phyloP scores from a whole-genome alignment of 2,113 vertebrate genomes.

The Perca flavescens region DNA sequence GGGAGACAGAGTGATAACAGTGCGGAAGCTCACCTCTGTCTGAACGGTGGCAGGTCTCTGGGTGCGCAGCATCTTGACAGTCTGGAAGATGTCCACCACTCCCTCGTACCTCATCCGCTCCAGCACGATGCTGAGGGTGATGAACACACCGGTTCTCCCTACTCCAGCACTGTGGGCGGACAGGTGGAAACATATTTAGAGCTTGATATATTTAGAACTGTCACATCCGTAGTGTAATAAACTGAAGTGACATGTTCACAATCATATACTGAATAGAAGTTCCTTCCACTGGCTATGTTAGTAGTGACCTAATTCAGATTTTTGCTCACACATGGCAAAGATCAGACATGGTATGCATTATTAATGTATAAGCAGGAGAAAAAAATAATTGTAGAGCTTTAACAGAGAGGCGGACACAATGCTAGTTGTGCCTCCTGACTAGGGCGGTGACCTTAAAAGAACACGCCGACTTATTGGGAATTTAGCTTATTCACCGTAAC shows the following conservation, averaged over 20 bases:
- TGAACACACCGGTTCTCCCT: constrained; percentile 97
- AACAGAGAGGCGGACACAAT: neutral
- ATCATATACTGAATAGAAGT: neutral
- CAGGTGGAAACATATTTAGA: constrained; percentile 19
- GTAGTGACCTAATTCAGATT: neutral
- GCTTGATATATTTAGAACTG: neutral
- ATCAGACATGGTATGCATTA: neutral
- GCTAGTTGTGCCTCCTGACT: neutral
- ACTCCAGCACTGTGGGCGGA: constrained; percentile 90
- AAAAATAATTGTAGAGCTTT: neutral
- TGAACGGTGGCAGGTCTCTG: constrained; percentile 99
- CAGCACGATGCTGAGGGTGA: constrained; percentile 97
- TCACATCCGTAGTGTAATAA: neutral
- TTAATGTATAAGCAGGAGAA: neutral
- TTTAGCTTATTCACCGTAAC: too few relatives aligned
- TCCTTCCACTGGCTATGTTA: neutral
- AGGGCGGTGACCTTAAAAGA: neutral
- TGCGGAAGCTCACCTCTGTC: constrained; percentile 90
- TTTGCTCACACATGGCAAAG: neutral
- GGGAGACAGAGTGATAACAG: neutral
- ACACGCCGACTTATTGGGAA: too few relatives aligned
- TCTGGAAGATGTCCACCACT: constrained; percentile 99
- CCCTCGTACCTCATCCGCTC: constrained; percentile 99
- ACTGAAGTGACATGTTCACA: neutral
- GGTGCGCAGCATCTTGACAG: constrained; percentile 98